These are phyloP conservation scores for Uria aalge DNA, from an alignment of 2,113 vertebrate species.

Conservation along the genomic window DNA sequence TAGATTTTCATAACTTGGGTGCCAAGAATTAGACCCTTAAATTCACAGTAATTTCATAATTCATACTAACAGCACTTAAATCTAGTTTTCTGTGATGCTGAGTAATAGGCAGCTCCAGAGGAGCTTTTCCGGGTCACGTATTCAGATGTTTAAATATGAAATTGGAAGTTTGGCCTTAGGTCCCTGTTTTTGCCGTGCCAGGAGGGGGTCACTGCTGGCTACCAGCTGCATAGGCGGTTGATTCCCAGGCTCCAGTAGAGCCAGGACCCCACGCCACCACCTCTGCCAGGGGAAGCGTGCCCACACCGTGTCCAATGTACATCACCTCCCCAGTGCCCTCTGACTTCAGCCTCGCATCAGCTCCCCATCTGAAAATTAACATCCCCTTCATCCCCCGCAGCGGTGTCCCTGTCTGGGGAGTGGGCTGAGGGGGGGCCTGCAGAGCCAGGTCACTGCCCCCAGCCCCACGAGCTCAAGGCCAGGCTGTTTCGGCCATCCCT, in stretches of 20 bases:
- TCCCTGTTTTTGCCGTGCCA: fast-evolving
- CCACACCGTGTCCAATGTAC: fast-evolving
- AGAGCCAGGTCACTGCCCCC: not conserved
- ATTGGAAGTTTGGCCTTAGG: not conserved
- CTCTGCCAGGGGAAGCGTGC: not conserved
- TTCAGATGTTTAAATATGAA: not conserved
- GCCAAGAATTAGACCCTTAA: not conserved
- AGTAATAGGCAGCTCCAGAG: not conserved
- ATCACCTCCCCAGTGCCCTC: not conserved
- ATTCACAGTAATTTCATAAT: not conserved
- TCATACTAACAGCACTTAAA: not conserved
- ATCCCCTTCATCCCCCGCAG: not conserved
- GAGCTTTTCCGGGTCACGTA: not conserved
- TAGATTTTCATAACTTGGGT: not conserved
- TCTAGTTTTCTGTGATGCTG: not conserved
- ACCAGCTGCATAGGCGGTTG: not conserved
- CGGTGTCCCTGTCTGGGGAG: not conserved
- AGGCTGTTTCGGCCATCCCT: not conserved
- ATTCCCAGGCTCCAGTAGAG: not conserved
- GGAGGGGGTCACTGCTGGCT: not conserved
- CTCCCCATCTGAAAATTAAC: not conserved
- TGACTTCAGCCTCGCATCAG: not conserved
- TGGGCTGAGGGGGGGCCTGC: not conserved
- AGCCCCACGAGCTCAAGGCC: not conserved
- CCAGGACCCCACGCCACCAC: not conserved